Percentiles rank a stretch among this genome's conserved stretches.
Evolutionary conservation across 2,888 invertebrate genomes (phyloP).

Genomic region (Galeruca laticollis): DNA sequence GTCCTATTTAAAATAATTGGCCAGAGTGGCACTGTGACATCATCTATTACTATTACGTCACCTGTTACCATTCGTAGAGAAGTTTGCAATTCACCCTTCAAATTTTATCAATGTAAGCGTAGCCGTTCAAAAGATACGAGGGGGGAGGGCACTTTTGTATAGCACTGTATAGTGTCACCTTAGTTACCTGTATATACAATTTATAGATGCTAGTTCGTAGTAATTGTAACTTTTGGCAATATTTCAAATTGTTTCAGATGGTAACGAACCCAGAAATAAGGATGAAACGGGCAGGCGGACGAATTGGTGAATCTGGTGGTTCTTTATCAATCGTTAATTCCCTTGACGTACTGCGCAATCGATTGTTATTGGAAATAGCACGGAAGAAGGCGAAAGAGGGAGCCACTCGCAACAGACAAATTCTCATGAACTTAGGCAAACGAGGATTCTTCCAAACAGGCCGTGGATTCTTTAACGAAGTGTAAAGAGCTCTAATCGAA

Average conservation of each 20-base stretch:
- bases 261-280: conserved; percentile 25
- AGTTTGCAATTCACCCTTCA: too few relatives aligned
- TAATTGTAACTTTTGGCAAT: neutral
- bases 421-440: conserved; percentile 83
- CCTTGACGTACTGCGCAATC: conserved; percentile 86
- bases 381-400: conserved; percentile 85
- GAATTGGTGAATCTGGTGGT: conserved; percentile 48
- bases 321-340: conserved; percentile 86
- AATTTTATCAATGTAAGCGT: too few relatives aligned
- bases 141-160: too few relatives aligned
- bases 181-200: too few relatives aligned
- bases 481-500: conserved; percentile 48
- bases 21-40: too few relatives aligned
- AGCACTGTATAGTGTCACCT: too few relatives aligned
- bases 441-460: conserved; percentile 64
- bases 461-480: conserved; percentile 51
- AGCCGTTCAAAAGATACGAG: too few relatives aligned
- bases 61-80: too few relatives aligned
- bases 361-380: conserved; percentile 84
- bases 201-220: too few relatives aligned
- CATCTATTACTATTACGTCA: too few relatives aligned
- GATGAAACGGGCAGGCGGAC: conserved; percentile 30
- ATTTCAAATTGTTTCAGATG: conserved; percentile 26
- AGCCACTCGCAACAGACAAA: conserved; percentile 79
- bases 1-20: too few relatives aligned